Evolutionary conservation across 2,113 vertebrate species (phyloP).

Genomic region (Romanogobio albipinnatus): DNA sequence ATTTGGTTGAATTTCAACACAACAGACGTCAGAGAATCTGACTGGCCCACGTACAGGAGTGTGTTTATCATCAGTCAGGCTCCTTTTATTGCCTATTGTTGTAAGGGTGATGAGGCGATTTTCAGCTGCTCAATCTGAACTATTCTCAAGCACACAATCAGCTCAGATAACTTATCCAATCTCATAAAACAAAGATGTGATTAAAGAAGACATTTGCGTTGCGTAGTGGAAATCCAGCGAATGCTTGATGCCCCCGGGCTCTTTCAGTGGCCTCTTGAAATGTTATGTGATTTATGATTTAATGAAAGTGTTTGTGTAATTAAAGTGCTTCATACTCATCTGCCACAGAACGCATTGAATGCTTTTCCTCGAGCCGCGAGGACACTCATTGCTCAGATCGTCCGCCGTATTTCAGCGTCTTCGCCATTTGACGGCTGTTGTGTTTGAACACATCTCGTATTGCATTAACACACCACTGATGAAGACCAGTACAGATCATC

Average conservation of each 20-base stretch:
- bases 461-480: not conserved
- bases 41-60: not conserved
- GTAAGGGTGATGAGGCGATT: not conserved
- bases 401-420: constrained; percentile 17
- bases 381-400: constrained; percentile 9
- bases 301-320: constrained; percentile 36
- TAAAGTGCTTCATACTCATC: constrained; percentile 29
- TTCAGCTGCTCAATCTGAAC: not conserved
- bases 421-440: not conserved
- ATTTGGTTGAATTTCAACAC: not conserved
- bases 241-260: not conserved
- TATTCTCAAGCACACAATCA: not conserved
- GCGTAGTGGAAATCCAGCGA: too few relatives aligned
- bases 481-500: not conserved
- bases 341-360: constrained; percentile 18
- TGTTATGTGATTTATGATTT: constrained; percentile 25
- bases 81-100: constrained; percentile 19
- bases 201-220: not conserved
- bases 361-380: constrained; percentile 29
- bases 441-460: not conserved
- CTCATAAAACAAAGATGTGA: not conserved
- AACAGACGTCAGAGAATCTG: not conserved
- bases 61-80: too few relatives aligned
- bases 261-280: not conserved
- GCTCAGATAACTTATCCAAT: not conserved